A percentile compares a stretch with the other conserved stretches of the same genome.
Evolutionary conservation across 1,140 invertebrate species (phyloP).

Genomic region (Drosophila parvula): DNA sequence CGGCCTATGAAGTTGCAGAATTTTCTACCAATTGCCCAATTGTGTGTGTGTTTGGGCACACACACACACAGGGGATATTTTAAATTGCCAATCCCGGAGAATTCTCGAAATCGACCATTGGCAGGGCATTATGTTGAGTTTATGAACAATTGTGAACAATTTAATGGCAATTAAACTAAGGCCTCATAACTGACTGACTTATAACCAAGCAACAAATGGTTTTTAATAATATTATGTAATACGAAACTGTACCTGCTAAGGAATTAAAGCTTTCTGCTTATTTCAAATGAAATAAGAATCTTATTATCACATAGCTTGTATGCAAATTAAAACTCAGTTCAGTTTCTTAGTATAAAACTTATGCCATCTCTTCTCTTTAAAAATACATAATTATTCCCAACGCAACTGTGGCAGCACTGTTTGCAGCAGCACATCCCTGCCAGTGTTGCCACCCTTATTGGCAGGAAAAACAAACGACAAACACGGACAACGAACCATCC

Average conservation of each 20-base stretch:
- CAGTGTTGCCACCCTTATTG: conserved; percentile 1
- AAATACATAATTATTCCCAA: background rate
- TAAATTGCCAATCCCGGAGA: conserved; percentile 17
- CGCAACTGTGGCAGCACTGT: conserved; percentile 13
- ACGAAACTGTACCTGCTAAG: background rate
- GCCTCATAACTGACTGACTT: background rate
- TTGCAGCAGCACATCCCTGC: background rate
- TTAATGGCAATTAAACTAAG: conserved; percentile 15
- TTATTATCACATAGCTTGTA: background rate
- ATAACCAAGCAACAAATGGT: conserved; percentile 2
- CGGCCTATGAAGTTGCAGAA: conserved; percentile 12
- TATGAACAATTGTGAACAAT: background rate
- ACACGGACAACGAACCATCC: background rate
- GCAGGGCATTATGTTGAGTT: background rate
- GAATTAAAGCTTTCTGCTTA: too few relatives aligned
- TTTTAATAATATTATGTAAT: background rate
- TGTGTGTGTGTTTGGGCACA: background rate
- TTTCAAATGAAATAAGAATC: background rate
- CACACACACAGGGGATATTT: conserved; percentile 1
- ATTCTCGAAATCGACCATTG: background rate
- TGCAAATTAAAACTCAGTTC: background rate
- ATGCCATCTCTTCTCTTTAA: background rate
- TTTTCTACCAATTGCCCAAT: conserved; percentile 35
- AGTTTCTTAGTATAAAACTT: background rate
- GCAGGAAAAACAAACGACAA: background rate